Evolutionary conservation across 2,888 invertebrate species (phyloP).

Genomic region (Luperina nickerlii): DNA sequence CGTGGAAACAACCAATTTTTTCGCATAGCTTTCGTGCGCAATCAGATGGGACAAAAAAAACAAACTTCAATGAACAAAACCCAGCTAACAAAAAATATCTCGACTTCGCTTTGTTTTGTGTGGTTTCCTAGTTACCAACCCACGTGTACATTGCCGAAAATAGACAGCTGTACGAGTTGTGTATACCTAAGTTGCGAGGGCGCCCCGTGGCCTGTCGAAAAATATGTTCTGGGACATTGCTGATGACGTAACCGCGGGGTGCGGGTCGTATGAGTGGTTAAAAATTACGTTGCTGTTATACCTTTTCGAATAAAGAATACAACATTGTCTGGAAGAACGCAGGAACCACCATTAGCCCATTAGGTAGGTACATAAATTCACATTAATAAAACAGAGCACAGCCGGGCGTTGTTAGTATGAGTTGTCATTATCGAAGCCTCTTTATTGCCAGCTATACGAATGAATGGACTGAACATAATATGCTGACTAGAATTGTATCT

Average conservation of each 20-base stretch:
- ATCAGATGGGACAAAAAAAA: background rate
- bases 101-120: background rate
- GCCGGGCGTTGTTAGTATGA: background rate
- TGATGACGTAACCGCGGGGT: no score
- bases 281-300: background rate
- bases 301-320: background rate
- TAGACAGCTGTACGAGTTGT: no score
- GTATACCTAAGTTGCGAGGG: no score
- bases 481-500: background rate
- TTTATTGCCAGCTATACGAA: background rate
- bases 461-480: background rate
- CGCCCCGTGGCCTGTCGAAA: no score
- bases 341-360: background rate
- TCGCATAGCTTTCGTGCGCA: background rate
- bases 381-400: background rate
- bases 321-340: no score
- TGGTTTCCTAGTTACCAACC: background rate
- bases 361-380: background rate
- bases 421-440: background rate
- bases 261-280: no score
- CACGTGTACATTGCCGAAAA: no score
- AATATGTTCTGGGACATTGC: no score
- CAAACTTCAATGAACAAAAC: constrained; percentile 4
- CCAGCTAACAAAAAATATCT: background rate
- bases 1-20: background rate